phyloP scores from a whole-genome alignment of 1,140 invertebrate genomes.

The Ptiloglossa arizonensis region DNA sequence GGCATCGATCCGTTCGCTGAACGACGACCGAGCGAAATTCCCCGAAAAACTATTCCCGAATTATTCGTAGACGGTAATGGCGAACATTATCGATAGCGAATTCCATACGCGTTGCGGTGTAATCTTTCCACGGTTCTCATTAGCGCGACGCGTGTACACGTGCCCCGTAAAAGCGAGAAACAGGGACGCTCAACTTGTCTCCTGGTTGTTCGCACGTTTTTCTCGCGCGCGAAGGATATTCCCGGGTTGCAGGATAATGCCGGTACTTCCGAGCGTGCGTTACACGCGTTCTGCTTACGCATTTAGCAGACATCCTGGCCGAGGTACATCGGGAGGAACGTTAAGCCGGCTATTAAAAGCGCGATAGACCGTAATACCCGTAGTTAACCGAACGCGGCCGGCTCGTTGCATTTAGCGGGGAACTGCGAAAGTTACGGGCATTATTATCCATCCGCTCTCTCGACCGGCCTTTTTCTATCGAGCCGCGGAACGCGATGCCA shows the following conservation, averaged over 20 bases:
- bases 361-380: constrained; percentile 66
- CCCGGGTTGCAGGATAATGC: not conserved
- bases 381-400: constrained; percentile 61
- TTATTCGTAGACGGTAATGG: no score
- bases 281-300: constrained; percentile 40
- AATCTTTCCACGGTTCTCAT: not conserved
- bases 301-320: constrained; percentile 32
- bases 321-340: constrained; percentile 47
- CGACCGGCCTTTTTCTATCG: constrained; percentile 56
- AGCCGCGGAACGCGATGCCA: constrained; percentile 42
- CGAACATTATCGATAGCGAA: not conserved
- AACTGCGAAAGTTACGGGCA: constrained; percentile 63
- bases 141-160: not conserved
- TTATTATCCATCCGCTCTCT: constrained; percentile 63
- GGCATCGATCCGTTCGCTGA: no score
- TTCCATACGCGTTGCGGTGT: no score
- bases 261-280: constrained; percentile 14
- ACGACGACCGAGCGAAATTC: no score
- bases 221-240: constrained; percentile 8
- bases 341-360: constrained; percentile 67
- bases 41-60: no score
- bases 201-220: constrained; percentile 20
- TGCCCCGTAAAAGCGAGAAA: not conserved
- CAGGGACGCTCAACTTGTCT: constrained; percentile 5
- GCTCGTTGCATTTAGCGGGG: constrained; percentile 56